A percentile compares a stretch with the other conserved stretches of the same genome.
Evolutionary conservation across 2,113 vertebrate genomes (phyloP).

Genomic region (Ranitomeya imitator): DNA sequence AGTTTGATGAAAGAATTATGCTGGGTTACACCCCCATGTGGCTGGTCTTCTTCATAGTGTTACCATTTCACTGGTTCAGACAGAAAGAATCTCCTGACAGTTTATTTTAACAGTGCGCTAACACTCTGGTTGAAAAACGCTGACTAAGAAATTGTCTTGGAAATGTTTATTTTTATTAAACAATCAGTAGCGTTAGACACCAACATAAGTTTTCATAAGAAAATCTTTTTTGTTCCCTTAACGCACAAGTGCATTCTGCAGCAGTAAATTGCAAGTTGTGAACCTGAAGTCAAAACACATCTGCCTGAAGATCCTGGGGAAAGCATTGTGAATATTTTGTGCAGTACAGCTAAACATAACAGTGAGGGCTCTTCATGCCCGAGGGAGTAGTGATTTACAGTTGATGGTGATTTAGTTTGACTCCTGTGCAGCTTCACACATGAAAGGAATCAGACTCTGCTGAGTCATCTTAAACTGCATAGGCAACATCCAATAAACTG

Average conservation of each 20-base stretch:
- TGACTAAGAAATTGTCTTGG: no score
- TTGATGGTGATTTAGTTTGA: conserved; percentile 40
- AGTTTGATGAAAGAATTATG: no score
- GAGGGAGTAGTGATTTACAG: conserved; percentile 15
- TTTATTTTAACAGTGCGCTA: no score
- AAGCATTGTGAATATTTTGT: conserved; percentile 11
- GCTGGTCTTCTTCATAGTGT: no score
- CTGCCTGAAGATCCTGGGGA: background rate
- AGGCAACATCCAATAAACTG: background rate
- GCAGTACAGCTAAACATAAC: background rate
- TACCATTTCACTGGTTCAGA: no score
- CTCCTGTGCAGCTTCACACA: conserved; percentile 7
- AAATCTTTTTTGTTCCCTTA: background rate
- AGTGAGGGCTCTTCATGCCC: background rate
- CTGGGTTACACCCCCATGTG: no score
- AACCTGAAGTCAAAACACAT: background rate
- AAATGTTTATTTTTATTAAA: no score
- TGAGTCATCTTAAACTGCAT: background rate
- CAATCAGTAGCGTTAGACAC: no score
- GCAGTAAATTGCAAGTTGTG: background rate
- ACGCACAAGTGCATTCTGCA: background rate
- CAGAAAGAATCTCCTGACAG: no score
- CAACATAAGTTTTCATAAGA: background rate
- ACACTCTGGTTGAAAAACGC: no score
- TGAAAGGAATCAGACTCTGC: background rate